Evolutionary conservation across 2,888 invertebrate genomes (phyloP).

Genomic region (Eilema caniola): DNA sequence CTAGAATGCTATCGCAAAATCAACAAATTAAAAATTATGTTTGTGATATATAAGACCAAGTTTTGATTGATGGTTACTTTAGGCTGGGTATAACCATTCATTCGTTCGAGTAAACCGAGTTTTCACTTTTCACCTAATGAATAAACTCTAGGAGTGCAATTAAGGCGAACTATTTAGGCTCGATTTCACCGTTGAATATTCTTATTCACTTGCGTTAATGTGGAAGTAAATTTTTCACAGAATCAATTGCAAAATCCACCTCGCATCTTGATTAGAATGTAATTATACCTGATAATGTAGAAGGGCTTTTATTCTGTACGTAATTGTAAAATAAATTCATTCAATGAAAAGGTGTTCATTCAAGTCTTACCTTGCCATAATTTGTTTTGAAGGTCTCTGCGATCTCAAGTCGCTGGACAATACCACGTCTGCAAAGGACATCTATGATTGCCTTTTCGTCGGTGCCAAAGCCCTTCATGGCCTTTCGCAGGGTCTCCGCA

Average conservation of each 20-base stretch:
- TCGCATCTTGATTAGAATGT: too few species aligned
- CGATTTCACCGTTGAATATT: too few species aligned
- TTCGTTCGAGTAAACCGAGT: too few species aligned
- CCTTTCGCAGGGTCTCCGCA: slow-evolving; percentile 94
- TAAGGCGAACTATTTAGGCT: too few species aligned
- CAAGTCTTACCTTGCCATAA: slow-evolving; percentile 92
- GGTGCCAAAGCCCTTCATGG: slow-evolving; percentile 97
- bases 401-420: slow-evolving; percentile 96
- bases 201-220: too few species aligned
- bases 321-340: not conserved
- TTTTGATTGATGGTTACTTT: not conserved
- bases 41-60: not conserved
- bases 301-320: too few species aligned
- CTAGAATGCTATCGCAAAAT: not conserved
- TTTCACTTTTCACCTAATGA: too few species aligned
- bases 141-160: too few species aligned
- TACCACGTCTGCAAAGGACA: slow-evolving; percentile 94
- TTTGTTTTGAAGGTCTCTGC: slow-evolving; percentile 96
- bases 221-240: too few species aligned
- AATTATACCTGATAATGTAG: too few species aligned
- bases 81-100: too few species aligned
- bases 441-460: slow-evolving; percentile 97
- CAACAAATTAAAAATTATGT: not conserved
- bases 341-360: not conserved
- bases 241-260: not conserved